Evolutionary conservation across 2,113 vertebrate genomes (phyloP).

Genomic region (Meriones unguiculatus): DNA sequence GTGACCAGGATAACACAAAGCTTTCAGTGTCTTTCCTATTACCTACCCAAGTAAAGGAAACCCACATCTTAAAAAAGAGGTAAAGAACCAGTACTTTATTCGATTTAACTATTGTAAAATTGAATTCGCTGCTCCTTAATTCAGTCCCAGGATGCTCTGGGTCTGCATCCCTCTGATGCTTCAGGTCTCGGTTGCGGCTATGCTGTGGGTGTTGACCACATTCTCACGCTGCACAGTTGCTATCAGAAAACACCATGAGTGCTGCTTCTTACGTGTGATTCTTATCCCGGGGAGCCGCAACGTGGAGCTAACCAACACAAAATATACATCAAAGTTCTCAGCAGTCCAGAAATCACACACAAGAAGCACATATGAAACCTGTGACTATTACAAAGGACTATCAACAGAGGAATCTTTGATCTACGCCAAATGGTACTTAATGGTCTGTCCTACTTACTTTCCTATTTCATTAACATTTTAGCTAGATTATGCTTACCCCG

Average conservation of each 20-base stretch:
- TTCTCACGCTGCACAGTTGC: neutral
- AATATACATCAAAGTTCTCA: neutral
- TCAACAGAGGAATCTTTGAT: neutral
- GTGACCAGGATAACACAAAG: neutral
- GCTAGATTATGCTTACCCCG: neutral
- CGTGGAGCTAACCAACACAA: neutral
- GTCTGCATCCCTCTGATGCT: neutral
- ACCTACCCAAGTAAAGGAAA: neutral
- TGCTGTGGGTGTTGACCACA: neutral
- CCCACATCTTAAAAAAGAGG: slow-evolving; percentile 12
- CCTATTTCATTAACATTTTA: neutral
- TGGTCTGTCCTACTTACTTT: neutral
- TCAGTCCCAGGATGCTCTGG: neutral
- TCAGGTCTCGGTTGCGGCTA: neutral
- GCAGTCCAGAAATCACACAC: neutral
- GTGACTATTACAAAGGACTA: neutral
- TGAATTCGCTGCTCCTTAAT: neutral
- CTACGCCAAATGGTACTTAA: neutral
- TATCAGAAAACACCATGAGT: neutral
- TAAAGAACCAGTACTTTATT: slow-evolving; percentile 19
- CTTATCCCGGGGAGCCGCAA: neutral
- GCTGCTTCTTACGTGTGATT: neutral
- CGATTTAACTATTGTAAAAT: neutral
- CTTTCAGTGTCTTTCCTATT: neutral
- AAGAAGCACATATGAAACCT: neutral